Evolutionary conservation across 2,113 vertebrate genomes (phyloP).

Genomic region (Pomatostomus ruficeps): DNA sequence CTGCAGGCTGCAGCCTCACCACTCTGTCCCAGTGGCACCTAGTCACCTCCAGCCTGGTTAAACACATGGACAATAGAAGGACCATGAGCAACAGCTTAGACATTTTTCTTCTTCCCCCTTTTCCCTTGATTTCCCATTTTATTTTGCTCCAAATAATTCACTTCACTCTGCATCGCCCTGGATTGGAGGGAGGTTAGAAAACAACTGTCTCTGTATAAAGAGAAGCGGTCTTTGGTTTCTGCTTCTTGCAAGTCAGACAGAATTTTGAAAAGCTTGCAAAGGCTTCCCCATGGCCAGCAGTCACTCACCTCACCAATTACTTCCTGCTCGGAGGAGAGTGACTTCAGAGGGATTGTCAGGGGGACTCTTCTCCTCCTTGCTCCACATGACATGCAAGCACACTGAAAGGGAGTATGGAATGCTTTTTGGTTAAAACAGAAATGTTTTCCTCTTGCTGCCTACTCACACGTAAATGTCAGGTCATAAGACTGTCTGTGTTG

Average conservation of each 20-base stretch:
- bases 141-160: neutral
- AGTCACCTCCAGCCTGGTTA: neutral
- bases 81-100: neutral
- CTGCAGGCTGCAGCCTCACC: neutral
- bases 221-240: neutral
- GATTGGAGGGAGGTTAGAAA: neutral
- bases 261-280: neutral
- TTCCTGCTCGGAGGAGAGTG: neutral
- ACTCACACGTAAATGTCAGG: neutral
- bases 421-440: neutral
- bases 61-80: neutral
- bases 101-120: neutral
- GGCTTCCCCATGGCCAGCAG: neutral
- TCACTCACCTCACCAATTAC: slow-evolving; percentile 8
- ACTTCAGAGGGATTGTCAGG: slow-evolving; percentile 39
- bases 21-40: neutral
- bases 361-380: neutral
- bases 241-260: neutral
- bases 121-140: neutral
- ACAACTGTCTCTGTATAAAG: neutral
- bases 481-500: neutral
- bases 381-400: neutral
- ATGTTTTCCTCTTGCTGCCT: neutral
- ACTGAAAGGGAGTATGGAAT: slow-evolving; percentile 33
- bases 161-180: neutral